These are phyloP conservation scores for Scartelaos histophorus DNA, from an alignment of 2,113 vertebrate genomes.

Conservation along the genomic window DNA sequence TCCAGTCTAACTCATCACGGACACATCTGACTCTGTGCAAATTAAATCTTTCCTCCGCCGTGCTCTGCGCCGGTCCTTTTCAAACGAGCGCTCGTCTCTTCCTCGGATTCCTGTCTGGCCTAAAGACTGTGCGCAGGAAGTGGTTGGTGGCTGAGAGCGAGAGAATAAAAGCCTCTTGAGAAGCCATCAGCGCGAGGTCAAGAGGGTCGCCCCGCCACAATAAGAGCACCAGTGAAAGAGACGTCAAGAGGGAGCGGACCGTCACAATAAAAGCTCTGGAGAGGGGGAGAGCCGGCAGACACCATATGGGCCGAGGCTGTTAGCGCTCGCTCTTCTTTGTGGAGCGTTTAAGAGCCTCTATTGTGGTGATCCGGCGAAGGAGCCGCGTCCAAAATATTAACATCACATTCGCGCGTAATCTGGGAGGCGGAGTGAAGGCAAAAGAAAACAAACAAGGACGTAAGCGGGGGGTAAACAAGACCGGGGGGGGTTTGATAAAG, in stretches of 20 bases:
- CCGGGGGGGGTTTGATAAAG: background rate
- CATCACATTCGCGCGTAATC: background rate
- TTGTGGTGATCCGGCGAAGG: background rate
- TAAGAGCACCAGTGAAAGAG: conserved; percentile 6
- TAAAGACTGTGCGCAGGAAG: background rate
- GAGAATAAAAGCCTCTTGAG: conserved; percentile 8
- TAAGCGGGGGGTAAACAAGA: background rate
- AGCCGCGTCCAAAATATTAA: background rate
- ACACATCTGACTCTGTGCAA: background rate
- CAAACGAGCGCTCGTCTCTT: background rate
- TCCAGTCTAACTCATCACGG: background rate
- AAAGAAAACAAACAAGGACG: background rate
- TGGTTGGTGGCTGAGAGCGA: conserved; percentile 3
- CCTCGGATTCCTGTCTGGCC: background rate
- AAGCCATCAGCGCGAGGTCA: conserved; percentile 9
- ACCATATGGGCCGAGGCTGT: conserved; percentile 7
- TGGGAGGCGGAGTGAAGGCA: background rate
- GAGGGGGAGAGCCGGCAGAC: background rate
- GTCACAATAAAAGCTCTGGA: background rate
- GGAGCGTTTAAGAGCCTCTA: background rate
- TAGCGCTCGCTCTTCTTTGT: background rate
- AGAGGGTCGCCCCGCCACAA: conserved; percentile 11
- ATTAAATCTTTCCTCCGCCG: background rate
- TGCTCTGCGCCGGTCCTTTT: background rate
- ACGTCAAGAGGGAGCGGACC: conserved; percentile 3